Evolutionary conservation across 1,140 invertebrate species (phyloP).

Genomic region (Dendrolimus kikuchii): DNA sequence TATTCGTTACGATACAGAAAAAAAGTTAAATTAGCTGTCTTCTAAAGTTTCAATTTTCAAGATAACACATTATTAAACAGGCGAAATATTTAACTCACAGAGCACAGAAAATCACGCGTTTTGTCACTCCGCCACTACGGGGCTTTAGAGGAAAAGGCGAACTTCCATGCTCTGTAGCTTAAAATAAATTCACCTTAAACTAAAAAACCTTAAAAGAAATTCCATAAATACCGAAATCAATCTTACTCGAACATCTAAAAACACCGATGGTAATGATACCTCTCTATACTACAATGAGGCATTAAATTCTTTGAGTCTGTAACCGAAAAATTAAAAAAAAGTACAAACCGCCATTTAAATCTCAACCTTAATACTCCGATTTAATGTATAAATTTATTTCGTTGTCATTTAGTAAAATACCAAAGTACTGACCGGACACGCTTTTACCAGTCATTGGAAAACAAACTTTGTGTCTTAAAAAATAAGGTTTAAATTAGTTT

Average conservation of each 20-base stretch:
- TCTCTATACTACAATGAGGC: constrained; percentile 28
- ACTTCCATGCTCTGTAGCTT: too few relatives aligned
- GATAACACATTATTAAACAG: too few relatives aligned
- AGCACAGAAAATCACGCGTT: too few relatives aligned
- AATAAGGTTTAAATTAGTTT: constrained; percentile 7
- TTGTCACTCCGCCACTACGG: too few relatives aligned
- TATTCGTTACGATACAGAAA: too few relatives aligned
- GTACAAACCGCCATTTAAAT: constrained; percentile 11
- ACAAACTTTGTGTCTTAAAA: constrained; percentile 1
- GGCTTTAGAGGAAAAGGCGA: too few relatives aligned
- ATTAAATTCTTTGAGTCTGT: constrained; percentile 30
- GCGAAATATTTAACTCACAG: too few relatives aligned
- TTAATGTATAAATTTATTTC: constrained; percentile 6
- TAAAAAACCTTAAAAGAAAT: too few relatives aligned
- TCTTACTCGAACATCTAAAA: constrained; percentile 15
- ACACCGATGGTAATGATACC: constrained; percentile 19
- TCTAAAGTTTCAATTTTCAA: too few relatives aligned
- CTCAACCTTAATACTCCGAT: constrained; percentile 5
- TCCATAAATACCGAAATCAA: constrained; percentile 1
- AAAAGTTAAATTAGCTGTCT: too few relatives aligned
- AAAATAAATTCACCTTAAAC: too few relatives aligned
- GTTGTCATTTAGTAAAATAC: background rate
- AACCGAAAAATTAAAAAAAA: constrained; percentile 21
- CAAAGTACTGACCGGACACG: too few relatives aligned
- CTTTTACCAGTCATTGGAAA: background rate